Percentiles rank a stretch among this genome's conserved stretches.
These are phyloP conservation scores for Schrankia costaestrigalis DNA, from an alignment of 2,888 invertebrate genomes.

Conservation along the genomic window DNA sequence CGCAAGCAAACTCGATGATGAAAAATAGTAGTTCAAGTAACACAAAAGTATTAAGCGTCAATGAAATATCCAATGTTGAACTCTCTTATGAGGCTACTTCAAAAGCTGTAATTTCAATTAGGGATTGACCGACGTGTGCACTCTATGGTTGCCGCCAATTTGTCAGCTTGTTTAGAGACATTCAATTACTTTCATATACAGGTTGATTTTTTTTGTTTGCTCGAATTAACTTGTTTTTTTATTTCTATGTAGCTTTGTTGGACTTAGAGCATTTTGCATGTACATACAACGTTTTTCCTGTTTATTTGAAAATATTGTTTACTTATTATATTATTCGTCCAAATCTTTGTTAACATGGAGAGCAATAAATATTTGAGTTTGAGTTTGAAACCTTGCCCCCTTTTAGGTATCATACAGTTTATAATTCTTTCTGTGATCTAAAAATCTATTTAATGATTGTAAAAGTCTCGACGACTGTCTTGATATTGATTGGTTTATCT, in stretches of 20 bases:
- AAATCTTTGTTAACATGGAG: neutral
- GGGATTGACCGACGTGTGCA: constrained; percentile 40
- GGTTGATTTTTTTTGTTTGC: constrained; percentile 34
- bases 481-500: too few species aligned
- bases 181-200: constrained; percentile 56
- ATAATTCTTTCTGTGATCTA: too few species aligned
- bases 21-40: too few species aligned
- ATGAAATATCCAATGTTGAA: constrained; percentile 2
- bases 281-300: too few species aligned
- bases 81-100: constrained; percentile 2
- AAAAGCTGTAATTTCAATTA: constrained; percentile 74
- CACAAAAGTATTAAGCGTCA: neutral
- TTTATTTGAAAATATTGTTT: too few species aligned
- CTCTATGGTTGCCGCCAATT: constrained; percentile 67
- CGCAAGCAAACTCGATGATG: neutral
- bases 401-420: too few species aligned
- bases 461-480: too few species aligned
- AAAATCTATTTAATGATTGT: too few species aligned
- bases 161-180: constrained; percentile 59
- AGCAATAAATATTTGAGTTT: neutral
- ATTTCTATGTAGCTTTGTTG: too few species aligned
- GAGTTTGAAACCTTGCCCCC: neutral
- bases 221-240: neutral
- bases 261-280: too few species aligned
- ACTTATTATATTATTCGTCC: neutral